A percentile compares a stretch with the other conserved stretches of the same genome.
Evolutionary conservation across 2,113 vertebrate species (phyloP).

Genomic region (Siniperca knerii): DNA sequence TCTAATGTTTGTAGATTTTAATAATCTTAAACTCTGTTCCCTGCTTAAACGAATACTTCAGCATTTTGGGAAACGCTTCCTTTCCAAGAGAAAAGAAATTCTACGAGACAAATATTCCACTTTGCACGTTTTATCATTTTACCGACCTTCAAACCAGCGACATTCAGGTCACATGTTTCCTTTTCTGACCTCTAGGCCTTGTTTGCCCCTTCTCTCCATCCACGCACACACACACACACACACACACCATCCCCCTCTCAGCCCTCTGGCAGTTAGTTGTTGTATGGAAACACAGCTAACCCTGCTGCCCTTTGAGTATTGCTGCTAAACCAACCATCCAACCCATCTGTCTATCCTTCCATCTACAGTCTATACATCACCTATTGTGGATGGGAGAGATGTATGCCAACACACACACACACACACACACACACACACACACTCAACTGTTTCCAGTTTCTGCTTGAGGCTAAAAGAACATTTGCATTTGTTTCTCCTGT

Average conservation of each 20-base stretch:
- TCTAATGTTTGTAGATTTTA: background rate
- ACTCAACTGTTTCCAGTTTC: background rate
- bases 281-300: constrained; percentile 75
- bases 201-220: constrained; percentile 33
- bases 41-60: background rate
- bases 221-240: background rate
- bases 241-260: constrained; percentile 17
- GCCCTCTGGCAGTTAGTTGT: constrained; percentile 47
- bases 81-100: background rate
- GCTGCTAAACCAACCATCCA: constrained; percentile 55
- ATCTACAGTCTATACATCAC: constrained; percentile 9
- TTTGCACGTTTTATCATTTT: background rate
- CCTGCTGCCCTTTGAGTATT: constrained; percentile 58
- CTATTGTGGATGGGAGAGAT: constrained; percentile 5
- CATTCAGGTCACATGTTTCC: constrained; percentile 48
- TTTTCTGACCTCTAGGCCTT: constrained; percentile 28
- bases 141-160: constrained; percentile 46
- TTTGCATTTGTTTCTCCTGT: too few species aligned
- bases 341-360: constrained; percentile 21
- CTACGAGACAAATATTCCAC: background rate
- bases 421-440: constrained; percentile 1
- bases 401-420: background rate
- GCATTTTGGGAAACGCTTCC: background rate
- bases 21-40: background rate
- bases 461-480: background rate